Evolutionary conservation across 2,113 vertebrate genomes (phyloP), one percentile per base, ranked within the genome.

Genomic region (Azemiops feae): DNA sequence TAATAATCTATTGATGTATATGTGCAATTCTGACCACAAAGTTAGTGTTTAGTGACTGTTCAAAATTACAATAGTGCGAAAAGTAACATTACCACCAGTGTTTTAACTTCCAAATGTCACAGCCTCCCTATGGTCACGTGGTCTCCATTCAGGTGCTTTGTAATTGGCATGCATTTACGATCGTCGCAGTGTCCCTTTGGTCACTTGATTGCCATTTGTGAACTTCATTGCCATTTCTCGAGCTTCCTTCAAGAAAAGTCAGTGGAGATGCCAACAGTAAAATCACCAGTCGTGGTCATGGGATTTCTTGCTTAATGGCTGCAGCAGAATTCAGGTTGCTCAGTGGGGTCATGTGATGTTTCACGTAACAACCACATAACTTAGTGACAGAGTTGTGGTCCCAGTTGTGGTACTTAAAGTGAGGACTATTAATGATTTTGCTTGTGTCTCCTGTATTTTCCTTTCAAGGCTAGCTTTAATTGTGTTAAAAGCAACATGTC

Each of bases 1-100:
- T 47, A 52, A 89, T 89, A 45, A 93, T 89, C 43, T 85, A 89
- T 81, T 93, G 74, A 89, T 12, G 85, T 55, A 34, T 93, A 25
- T 86, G 43, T 74, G 88, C 58, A 86, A 60, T 58, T 58, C 45
- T 52, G 85, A 30, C 30, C 74, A 60, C 43, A 34, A 60, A 90
- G 58, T 14, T n/a, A 69, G 30, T 81, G 18, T 39, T 81, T 81
- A 81, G 74, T 81, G 34, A 39, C 34, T 22, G 7, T 39, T 81
- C 74, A 81, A 81, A 39, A 39, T 81, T 81, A 81, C 74, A 74
- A 20, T 39, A 81, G 74, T 8, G 34, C 18, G 1, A 81, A 81
- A 81, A 39, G 5, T 34, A 34, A 39, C 34, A 39, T 81, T 81
- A 22, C 3, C 2, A 43, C 34, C 6, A 69, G 12, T 39, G 34